These are phyloP conservation scores for Drosophila quadrilineata DNA, from an alignment of 1,140 invertebrate genomes.

Conservation along the genomic window DNA sequence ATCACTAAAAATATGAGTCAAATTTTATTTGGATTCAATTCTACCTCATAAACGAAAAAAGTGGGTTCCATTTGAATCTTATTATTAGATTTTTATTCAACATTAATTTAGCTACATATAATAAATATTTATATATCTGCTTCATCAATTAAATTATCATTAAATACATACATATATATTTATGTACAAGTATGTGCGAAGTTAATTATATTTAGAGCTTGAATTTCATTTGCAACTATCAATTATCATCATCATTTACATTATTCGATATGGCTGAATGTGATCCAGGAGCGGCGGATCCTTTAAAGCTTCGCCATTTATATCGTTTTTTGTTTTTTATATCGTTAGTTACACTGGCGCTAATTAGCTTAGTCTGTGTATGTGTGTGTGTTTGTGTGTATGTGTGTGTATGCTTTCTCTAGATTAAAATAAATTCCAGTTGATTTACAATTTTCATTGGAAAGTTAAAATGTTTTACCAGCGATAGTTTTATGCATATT, in stretches of 20 bases:
- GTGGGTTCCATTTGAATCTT: slow-evolving; percentile 25
- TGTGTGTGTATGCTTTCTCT: not conserved
- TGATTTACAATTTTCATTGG: not conserved
- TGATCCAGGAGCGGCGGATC: slow-evolving; percentile 16
- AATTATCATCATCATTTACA: slow-evolving; percentile 37
- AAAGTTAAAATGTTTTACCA: no score
- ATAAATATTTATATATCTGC: slow-evolving; percentile 32
- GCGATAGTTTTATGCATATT: no score
- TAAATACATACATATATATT: slow-evolving; percentile 30
- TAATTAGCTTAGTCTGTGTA: slow-evolving; percentile 7
- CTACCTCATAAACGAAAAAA: no score
- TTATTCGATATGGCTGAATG: slow-evolving; percentile 44
- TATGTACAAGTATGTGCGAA: slow-evolving; percentile 31
- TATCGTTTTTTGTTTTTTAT: slow-evolving; percentile 26
- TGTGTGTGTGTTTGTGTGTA: no score
- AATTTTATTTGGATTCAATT: no score
- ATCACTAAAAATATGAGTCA: no score
- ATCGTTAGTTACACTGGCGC: slow-evolving; percentile 8
- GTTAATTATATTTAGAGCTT: slow-evolving; percentile 20
- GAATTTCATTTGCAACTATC: slow-evolving; percentile 15
- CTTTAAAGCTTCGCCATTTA: slow-evolving; percentile 36
- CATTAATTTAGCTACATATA: slow-evolving; percentile 50
- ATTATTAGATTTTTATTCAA: slow-evolving; percentile 33
- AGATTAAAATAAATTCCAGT: slow-evolving; percentile 6
- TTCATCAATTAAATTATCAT: slow-evolving; percentile 14